phyloP scores from a whole-genome alignment of 2,888 invertebrate genomes.

The Ametastegia equiseti region DNA sequence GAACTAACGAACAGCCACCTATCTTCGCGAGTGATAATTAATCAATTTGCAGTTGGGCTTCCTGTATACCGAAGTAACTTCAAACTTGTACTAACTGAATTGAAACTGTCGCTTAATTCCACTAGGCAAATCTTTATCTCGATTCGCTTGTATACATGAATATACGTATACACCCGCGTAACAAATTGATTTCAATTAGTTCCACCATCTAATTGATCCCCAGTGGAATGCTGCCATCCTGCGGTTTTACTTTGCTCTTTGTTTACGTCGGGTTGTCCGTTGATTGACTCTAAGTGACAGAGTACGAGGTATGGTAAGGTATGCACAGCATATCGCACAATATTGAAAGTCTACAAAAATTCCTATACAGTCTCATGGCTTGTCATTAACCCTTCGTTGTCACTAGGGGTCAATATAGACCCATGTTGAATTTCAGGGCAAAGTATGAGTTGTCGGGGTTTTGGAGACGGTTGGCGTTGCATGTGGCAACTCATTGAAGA shows the following conservation, averaged over 20 bases:
- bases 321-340: background rate
- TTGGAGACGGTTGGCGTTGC: too few species aligned
- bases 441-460: too few species aligned
- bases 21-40: background rate
- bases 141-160: too few species aligned
- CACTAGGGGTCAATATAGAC: too few species aligned
- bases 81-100: background rate
- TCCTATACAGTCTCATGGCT: too few species aligned
- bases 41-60: background rate
- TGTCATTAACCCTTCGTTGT: too few species aligned
- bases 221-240: background rate
- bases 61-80: background rate
- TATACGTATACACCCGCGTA: background rate
- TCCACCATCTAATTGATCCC: background rate
- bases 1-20: background rate
- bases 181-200: conserved; percentile 26
- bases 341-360: background rate
- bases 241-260: background rate
- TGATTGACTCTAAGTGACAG: background rate
- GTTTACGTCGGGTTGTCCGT: background rate
- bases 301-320: background rate
- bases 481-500: too few species aligned
- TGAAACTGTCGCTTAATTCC: background rate
- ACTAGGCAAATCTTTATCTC: background rate
- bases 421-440: too few species aligned